Evolutionary conservation across 2,888 invertebrate genomes (phyloP).

Genomic region (Hanleya hanleyi): DNA sequence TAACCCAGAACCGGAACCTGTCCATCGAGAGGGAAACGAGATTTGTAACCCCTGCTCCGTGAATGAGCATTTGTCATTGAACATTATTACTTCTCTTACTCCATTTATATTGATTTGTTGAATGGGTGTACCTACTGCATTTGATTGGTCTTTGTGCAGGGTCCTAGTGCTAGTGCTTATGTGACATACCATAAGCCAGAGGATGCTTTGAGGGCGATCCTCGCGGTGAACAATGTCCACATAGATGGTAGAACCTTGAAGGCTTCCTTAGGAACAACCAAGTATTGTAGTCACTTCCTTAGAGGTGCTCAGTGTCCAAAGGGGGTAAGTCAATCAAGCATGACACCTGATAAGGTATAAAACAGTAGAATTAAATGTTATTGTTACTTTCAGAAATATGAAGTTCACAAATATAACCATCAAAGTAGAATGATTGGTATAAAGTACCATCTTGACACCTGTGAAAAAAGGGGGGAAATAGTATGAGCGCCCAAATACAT

Average conservation of each 20-base stretch:
- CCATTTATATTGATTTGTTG: conserved; percentile 3
- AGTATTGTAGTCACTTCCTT: conserved; percentile 99
- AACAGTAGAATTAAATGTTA: too few species aligned
- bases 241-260: conserved; percentile 97
- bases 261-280: conserved; percentile 98
- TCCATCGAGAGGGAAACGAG: too few species aligned
- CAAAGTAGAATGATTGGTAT: too few species aligned
- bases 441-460: too few species aligned
- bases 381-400: too few species aligned
- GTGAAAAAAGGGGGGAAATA: too few species aligned
- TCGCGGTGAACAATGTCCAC: conserved; percentile 96
- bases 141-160: conserved; percentile 52
- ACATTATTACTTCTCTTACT: conserved; percentile 6
- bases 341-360: too few species aligned
- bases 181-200: conserved; percentile 92
- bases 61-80: not conserved
- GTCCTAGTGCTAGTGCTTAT: conserved; percentile 85
- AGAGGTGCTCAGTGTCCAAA: conserved; percentile 98
- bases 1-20: too few species aligned
- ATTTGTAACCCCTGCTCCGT: too few species aligned
- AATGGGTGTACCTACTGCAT: not conserved
- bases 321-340: conserved; percentile 79
- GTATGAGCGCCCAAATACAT: too few species aligned
- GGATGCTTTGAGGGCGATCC: conserved; percentile 97
- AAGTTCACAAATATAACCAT: too few species aligned